Evolutionary conservation across 2,113 vertebrate genomes (phyloP).

Genomic region (Plestiodon gilberti): DNA sequence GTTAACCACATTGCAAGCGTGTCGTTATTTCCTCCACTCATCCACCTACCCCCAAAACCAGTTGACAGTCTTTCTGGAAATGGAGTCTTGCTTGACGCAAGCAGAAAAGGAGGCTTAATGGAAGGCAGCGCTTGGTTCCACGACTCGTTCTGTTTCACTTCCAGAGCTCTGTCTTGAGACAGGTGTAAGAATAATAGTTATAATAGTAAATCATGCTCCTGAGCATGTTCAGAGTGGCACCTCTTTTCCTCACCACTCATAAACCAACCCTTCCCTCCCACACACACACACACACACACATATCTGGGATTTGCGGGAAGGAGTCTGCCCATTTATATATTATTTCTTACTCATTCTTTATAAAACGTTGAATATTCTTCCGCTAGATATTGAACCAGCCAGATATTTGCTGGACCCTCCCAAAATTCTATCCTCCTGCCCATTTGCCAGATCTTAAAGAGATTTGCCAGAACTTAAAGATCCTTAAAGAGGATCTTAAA

Average conservation of each 20-base stretch:
- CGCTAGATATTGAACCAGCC: background rate
- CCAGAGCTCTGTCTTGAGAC: background rate
- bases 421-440: background rate
- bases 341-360: background rate
- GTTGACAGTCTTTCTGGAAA: rapidly evolving
- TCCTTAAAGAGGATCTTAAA: background rate
- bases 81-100: background rate
- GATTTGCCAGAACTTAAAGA: too few relatives aligned
- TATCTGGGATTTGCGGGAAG: background rate
- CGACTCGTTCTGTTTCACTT: background rate
- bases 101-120: background rate
- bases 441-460: background rate
- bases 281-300: too few relatives aligned
- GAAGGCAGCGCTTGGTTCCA: background rate
- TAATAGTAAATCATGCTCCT: background rate
- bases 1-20: background rate
- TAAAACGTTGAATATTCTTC: background rate
- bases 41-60: background rate
- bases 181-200: too few relatives aligned
- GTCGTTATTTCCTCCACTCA: background rate
- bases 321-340: background rate
- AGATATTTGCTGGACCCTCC: background rate
- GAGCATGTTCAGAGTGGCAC: background rate
- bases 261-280: background rate
- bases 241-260: background rate